Conservation (phyloP, 2,888 invertebrate genomes). For the Bembecia ichneumoniformis region DNA sequence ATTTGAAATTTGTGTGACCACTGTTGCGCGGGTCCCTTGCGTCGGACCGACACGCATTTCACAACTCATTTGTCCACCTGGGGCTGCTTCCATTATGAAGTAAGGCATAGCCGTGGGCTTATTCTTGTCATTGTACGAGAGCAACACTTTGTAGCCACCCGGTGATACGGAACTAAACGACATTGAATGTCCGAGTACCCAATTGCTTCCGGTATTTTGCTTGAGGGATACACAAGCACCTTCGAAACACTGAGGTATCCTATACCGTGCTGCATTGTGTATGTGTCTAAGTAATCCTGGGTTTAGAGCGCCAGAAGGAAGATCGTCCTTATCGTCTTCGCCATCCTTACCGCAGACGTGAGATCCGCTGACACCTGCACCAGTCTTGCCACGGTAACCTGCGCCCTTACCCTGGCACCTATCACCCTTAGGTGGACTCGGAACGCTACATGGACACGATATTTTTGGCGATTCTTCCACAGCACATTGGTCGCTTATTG, state of each 20-base stretch:
- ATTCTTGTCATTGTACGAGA: constrained; percentile 48
- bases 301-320: constrained; percentile 40
- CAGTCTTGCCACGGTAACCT: constrained; percentile 53
- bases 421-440: constrained; percentile 15
- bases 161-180: constrained; percentile 64
- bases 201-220: constrained; percentile 41
- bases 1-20: constrained; percentile 55
- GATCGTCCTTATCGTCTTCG: constrained; percentile 24
- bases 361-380: constrained; percentile 59
- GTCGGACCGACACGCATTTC: constrained; percentile 55
- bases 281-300: constrained; percentile 58
- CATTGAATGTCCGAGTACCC: constrained; percentile 54
- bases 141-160: constrained; percentile 54
- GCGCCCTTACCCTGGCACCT: constrained; percentile 19
- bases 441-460: constrained; percentile 16
- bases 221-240: constrained; percentile 53
- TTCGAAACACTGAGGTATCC: constrained; percentile 64
- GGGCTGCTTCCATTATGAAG: constrained; percentile 62
- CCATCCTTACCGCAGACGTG: constrained; percentile 30
- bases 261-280: constrained; percentile 54
- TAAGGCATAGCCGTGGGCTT: constrained; percentile 45
- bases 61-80: constrained; percentile 61
- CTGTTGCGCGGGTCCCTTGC: constrained; percentile 40
- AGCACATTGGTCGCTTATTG: constrained; percentile 12
- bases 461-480: constrained; percentile 28